Conservation (phyloP, 2,113 vertebrate genomes). For the Otocyon megalotis region DNA sequence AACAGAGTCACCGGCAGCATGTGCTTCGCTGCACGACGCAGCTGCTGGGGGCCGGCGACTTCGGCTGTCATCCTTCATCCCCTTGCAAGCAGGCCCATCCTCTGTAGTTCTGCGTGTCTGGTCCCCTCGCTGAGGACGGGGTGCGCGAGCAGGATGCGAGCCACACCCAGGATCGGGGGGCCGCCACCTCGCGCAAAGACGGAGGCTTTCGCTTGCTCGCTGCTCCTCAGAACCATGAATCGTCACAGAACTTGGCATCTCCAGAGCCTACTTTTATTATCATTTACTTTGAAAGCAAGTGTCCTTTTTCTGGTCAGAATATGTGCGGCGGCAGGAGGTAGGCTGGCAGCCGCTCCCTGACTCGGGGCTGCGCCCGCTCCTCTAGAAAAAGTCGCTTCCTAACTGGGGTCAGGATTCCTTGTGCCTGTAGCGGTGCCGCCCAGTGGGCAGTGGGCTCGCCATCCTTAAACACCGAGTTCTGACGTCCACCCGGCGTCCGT, state of each 20-base stretch:
- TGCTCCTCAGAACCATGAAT: not conserved
- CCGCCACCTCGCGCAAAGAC: not conserved
- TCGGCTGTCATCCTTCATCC: not conserved
- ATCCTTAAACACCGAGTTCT: fast-evolving
- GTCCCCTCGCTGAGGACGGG: not conserved
- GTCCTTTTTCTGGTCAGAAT: not conserved
- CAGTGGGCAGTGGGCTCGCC: not conserved
- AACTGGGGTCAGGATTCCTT: not conserved
- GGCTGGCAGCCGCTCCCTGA: fast-evolving
- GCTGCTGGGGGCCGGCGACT: not conserved
- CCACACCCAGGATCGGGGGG: not conserved
- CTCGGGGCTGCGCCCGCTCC: not conserved
- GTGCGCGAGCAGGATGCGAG: not conserved
- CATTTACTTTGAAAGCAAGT: not conserved
- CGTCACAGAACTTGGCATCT: not conserved
- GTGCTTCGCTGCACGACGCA: not conserved
- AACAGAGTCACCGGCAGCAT: not conserved
- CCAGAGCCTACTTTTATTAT: not conserved
- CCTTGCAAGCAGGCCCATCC: not conserved
- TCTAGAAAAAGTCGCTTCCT: not conserved
- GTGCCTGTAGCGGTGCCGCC: fast-evolving
- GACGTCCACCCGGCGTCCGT: fast-evolving
- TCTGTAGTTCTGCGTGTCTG: not conserved
- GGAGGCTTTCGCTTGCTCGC: not conserved
- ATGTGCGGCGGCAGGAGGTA: fast-evolving